phyloP scores from a whole-genome alignment of 1,140 invertebrate genomes.

The Aphaenogaster ashmeadi region DNA sequence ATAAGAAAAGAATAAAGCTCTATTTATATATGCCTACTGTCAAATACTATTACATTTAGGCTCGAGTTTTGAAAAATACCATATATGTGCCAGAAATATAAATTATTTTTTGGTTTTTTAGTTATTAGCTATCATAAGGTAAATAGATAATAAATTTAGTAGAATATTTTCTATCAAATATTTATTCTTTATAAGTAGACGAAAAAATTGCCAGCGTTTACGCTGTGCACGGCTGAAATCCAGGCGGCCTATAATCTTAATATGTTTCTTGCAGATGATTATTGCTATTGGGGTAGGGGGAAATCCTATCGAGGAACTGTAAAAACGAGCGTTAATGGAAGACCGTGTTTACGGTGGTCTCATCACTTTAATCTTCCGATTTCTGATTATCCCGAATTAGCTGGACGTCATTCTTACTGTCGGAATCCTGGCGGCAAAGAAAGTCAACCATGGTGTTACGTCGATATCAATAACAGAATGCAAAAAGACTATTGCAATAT shows the following conservation, averaged over 20 bases:
- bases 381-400: constrained; percentile 93
- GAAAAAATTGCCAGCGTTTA: too few species aligned
- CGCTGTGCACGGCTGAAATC: neutral
- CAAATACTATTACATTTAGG: neutral
- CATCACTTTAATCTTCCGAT: constrained; percentile 92
- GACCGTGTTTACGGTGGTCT: constrained; percentile 94
- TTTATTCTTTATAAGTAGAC: too few species aligned
- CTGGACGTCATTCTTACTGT: constrained; percentile 96
- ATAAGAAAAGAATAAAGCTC: neutral
- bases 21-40: neutral
- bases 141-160: neutral
- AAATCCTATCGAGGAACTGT: constrained; percentile 93
- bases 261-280: constrained; percentile 88
- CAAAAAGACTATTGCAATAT: constrained; percentile 94
- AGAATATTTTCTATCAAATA: neutral
- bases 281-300: constrained; percentile 95
- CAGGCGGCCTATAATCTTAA: neutral
- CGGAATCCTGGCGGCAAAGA: constrained; percentile 95
- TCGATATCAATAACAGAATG: constrained; percentile 89
- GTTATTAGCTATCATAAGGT: neutral
- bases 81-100: neutral
- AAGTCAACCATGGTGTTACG: constrained; percentile 96
- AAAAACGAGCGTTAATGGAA: constrained; percentile 91
- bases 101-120: neutral
- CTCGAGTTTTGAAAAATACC: neutral